Evolutionary conservation across 2,797 vertebrate species (phyloP), one percentile per base, ranked within the genome.

Genomic region (Thunnus albacares): DNA sequence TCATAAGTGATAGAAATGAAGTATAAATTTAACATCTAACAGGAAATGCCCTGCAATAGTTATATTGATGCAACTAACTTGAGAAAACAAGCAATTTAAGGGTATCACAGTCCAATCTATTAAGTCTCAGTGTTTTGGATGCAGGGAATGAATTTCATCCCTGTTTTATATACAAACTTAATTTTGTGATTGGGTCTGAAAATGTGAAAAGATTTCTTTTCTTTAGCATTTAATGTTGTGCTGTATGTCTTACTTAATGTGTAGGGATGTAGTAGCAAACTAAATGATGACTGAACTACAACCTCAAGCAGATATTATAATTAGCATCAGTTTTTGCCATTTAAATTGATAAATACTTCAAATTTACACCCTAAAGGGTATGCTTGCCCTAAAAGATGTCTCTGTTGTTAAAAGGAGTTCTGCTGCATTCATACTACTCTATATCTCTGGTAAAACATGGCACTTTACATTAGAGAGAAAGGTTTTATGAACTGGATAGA

Each of bases 391-490:
- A 33, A 33, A 33, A 24, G 12, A 64, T 0, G 26, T 33, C n/a
- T 33, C 30, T 33, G 5, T 33, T 5, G 6, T 53, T 78, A 74
- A 51, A 63, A 47, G 4, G 33, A 55, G 11, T 38, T 52, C 7
- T 38, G 66, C 20, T 73, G 47, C 26, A 51, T 71, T 67, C 14
- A 6, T 20, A 4, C 52, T 80, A 13, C 6, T 24, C n/a, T 49
- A 14, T 15, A 51, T 47, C 15, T 12, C 70, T 71, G 75, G n/a
- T 51, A 75, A 85, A 41, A 64, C 10, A 20, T 0, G 30, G 43
- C 67, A 70, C 71, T 85, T 77, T 77, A 68, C 60, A 70, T 77
- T 60, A 59, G 55, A 75, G 33, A 51, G 12, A 61, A 60, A 57
- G 69, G 45, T 68, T 87, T 77, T 62, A 78, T 61, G 55, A 84